Percentiles rank a stretch among this genome's conserved stretches.
phyloP scores from a whole-genome alignment of 2,888 invertebrate genomes.

The Melieria picta region DNA sequence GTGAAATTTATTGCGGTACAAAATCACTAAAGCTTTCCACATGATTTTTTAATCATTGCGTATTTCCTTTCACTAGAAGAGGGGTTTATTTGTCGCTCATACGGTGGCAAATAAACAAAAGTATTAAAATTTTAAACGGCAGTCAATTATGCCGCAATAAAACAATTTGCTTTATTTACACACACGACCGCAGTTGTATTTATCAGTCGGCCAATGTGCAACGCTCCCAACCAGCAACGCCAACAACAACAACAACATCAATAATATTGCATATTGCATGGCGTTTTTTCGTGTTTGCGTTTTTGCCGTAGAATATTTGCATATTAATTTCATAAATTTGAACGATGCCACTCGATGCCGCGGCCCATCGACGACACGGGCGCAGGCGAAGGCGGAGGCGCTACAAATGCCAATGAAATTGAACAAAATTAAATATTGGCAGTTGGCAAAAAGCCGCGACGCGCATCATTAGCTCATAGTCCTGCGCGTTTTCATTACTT shows the following conservation, averaged over 20 bases:
- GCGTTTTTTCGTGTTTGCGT: background rate
- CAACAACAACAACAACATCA: slow-evolving; percentile 6
- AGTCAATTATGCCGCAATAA: slow-evolving; percentile 46
- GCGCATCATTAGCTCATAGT: too few species aligned
- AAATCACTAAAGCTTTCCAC: slow-evolving; percentile 26
- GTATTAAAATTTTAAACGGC: slow-evolving; percentile 39
- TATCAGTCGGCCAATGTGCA: background rate
- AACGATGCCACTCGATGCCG: background rate
- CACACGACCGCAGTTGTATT: background rate
- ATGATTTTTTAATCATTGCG: slow-evolving; percentile 20
- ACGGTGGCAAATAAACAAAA: slow-evolving; percentile 21
- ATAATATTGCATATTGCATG: background rate
- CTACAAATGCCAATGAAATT: background rate
- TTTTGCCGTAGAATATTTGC: slow-evolving; percentile 5
- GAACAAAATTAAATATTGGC: background rate
- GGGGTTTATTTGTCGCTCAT: too few species aligned
- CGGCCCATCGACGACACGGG: background rate
- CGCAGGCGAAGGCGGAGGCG: background rate
- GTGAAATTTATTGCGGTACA: slow-evolving; percentile 19
- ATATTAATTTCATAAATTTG: slow-evolving; percentile 25
- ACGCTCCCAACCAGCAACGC: background rate
- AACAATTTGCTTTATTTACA: slow-evolving; percentile 34
- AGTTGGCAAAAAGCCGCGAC: background rate
- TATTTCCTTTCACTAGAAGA: slow-evolving; percentile 19
- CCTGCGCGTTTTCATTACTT: too few species aligned